These are phyloP conservation scores for Ctenopoma multispine DNA, from an alignment of 2,797 vertebrate species.

Conservation along the genomic window DNA sequence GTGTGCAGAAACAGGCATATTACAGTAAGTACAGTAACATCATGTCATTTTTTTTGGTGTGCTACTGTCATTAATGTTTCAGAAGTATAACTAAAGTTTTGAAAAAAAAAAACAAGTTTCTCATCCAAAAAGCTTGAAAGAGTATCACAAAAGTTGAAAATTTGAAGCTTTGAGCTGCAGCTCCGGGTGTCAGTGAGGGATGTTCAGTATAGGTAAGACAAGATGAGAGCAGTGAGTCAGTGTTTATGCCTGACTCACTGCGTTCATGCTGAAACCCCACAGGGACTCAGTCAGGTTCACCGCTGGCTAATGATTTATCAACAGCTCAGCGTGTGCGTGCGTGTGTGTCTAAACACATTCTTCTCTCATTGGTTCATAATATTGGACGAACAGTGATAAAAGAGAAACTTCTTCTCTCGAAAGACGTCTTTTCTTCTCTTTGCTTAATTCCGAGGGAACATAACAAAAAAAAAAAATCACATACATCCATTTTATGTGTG, in stretches of 20 bases:
- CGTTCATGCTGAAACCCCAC: slow-evolving; percentile 41
- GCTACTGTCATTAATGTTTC: background rate
- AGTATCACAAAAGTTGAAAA: background rate
- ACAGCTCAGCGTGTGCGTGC: slow-evolving; percentile 17
- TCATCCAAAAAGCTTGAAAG: background rate
- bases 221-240: slow-evolving; percentile 48
- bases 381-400: slow-evolving; percentile 21
- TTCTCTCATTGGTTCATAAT: slow-evolving; percentile 15
- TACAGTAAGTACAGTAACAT: background rate
- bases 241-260: slow-evolving; percentile 55
- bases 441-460: background rate
- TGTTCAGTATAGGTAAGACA: background rate
- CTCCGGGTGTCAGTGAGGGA: slow-evolving; percentile 8
- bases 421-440: slow-evolving; percentile 15
- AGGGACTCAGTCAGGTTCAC: slow-evolving; percentile 39
- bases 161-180: slow-evolving; percentile 12
- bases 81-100: background rate
- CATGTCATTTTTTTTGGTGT: background rate
- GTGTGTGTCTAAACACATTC: slow-evolving; percentile 16
- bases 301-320: slow-evolving; percentile 52
- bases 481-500: fast-evolving
- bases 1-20: background rate
- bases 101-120: slow-evolving; percentile 1
- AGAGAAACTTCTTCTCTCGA: background rate
- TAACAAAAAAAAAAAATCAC: background rate